phyloP scores from a whole-genome alignment of 2,888 invertebrate genomes.

The Tenthredo scrophulariae region DNA sequence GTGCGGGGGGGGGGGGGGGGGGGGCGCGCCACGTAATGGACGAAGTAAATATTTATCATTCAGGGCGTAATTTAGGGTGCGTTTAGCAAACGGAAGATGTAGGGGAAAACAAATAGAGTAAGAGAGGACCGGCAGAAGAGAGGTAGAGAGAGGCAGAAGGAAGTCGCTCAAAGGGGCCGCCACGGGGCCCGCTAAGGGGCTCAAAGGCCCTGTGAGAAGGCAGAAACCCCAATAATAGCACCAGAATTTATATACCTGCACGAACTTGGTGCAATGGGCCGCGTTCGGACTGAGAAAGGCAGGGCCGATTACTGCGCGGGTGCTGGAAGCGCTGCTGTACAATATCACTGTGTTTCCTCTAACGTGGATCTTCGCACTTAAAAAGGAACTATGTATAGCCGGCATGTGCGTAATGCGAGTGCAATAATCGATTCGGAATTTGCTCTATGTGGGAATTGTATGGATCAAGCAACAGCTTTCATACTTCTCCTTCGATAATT shows the following conservation, averaged over 20 bases:
- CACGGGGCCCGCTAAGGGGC: slow-evolving; percentile 68
- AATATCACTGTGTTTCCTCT: neutral
- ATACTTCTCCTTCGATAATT: neutral
- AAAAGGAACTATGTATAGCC: neutral
- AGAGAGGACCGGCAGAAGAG: slow-evolving; percentile 61
- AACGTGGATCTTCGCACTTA: neutral
- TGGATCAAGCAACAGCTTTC: neutral
- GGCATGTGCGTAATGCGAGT: neutral
- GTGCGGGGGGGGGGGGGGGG: slow-evolving; percentile 21
- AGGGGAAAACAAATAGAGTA: slow-evolving; percentile 75
- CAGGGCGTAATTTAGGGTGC: slow-evolving; percentile 76
- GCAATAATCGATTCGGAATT: neutral
- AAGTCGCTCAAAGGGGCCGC: slow-evolving; percentile 72
- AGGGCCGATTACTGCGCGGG: slow-evolving; percentile 45
- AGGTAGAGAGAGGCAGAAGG: slow-evolving; percentile 65
- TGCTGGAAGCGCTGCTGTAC: slow-evolving; percentile 48
- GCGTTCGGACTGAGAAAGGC: slow-evolving; percentile 32
- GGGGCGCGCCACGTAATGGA: slow-evolving; percentile 68
- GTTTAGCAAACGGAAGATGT: slow-evolving; percentile 76
- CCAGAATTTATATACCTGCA: slow-evolving; percentile 78
- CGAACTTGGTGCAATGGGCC: slow-evolving; percentile 72
- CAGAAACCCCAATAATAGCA: slow-evolving; percentile 77
- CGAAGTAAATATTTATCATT: slow-evolving; percentile 76
- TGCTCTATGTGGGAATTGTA: neutral
- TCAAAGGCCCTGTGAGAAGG: slow-evolving; percentile 72